phyloP scores from a whole-genome alignment of 2,888 invertebrate genomes.

The Clivina fossor region DNA sequence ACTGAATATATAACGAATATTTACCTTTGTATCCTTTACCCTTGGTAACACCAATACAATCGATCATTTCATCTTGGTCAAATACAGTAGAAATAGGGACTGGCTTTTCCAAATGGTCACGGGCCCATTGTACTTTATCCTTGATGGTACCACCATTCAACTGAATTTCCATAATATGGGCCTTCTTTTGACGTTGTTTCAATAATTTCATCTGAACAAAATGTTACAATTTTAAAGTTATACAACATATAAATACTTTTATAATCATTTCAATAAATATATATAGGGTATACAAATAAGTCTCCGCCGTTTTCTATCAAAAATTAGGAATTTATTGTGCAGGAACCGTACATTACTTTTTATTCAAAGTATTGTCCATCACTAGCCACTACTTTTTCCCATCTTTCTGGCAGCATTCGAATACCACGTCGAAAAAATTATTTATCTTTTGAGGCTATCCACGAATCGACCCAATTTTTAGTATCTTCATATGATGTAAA shows the following conservation, averaged over 20 bases:
- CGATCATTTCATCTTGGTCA: conserved; percentile 97
- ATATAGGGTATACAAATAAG: neutral
- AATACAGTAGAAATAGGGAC: conserved; percentile 90
- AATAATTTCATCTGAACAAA: conserved; percentile 98
- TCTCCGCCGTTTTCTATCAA: conserved; percentile 14
- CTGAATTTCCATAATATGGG: conserved; percentile 99
- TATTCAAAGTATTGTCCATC: conserved; percentile 39
- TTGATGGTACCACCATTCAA: conserved; percentile 95
- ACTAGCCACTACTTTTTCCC: conserved; percentile 35
- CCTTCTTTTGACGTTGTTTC: conserved; percentile 98
- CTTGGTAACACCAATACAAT: conserved; percentile 98
- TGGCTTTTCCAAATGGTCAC: conserved; percentile 93
- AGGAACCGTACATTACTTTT: conserved; percentile 18
- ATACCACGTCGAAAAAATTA: conserved; percentile 35
- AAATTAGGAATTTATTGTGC: conserved; percentile 22
- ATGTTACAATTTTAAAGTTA: no score
- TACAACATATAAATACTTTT: no score
- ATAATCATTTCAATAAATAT: neutral
- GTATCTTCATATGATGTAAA: conserved; percentile 34
- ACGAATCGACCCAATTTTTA: conserved; percentile 32
- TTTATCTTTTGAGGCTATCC: conserved; percentile 36
- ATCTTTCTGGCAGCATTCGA: conserved; percentile 38
- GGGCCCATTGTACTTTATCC: conserved; percentile 97
- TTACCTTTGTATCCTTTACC: conserved; percentile 98
- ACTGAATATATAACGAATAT: conserved; percentile 1